These are phyloP conservation scores for Tetranychus urticae DNA, from an alignment of 1,140 invertebrate genomes.

Conservation along the genomic window DNA sequence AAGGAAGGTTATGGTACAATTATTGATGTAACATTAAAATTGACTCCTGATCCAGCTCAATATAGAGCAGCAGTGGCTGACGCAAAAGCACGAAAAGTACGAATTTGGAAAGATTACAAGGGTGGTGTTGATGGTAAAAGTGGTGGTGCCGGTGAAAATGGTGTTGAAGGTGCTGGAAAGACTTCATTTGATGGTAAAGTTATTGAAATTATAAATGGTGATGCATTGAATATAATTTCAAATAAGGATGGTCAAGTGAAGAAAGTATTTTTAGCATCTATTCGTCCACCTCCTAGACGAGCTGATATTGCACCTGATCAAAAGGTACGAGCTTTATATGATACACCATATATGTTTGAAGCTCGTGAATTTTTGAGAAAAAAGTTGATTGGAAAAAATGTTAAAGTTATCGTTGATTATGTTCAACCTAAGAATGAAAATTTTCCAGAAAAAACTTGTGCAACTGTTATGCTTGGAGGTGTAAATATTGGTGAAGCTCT, in stretches of 20 bases:
- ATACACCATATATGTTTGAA: conserved; percentile 94
- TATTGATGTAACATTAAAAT: conserved; percentile 86
- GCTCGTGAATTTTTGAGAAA: conserved; percentile 89
- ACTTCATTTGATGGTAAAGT: conserved; percentile 64
- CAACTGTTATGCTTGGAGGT: conserved; percentile 42
- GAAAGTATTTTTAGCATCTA: conserved; percentile 86
- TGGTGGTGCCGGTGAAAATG: conserved; percentile 3
- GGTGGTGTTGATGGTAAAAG: neutral
- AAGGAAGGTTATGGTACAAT: conserved; percentile 79
- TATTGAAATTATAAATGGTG: conserved; percentile 77
- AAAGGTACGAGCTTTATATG: conserved; percentile 61
- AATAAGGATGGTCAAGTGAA: conserved; percentile 46
- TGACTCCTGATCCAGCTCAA: conserved; percentile 53
- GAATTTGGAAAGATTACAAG: conserved; percentile 65
- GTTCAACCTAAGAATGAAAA: conserved; percentile 76
- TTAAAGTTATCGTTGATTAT: conserved; percentile 76
- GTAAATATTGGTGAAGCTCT: conserved; percentile 77
- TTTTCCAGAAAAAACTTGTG: conserved; percentile 85
- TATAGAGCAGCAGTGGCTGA: conserved; percentile 53
- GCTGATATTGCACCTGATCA: neutral
- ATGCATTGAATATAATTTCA: conserved; percentile 58
- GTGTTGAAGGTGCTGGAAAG: conserved; percentile 29
- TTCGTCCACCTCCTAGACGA: conserved; percentile 39
- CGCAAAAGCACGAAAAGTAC: conserved; percentile 62
- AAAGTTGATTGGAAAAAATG: conserved; percentile 83